A percentile compares a stretch with the other conserved stretches of the same genome.
phyloP scores from a whole-genome alignment of 2,797 vertebrate species.

The Pipistrellus nathusii region DNA sequence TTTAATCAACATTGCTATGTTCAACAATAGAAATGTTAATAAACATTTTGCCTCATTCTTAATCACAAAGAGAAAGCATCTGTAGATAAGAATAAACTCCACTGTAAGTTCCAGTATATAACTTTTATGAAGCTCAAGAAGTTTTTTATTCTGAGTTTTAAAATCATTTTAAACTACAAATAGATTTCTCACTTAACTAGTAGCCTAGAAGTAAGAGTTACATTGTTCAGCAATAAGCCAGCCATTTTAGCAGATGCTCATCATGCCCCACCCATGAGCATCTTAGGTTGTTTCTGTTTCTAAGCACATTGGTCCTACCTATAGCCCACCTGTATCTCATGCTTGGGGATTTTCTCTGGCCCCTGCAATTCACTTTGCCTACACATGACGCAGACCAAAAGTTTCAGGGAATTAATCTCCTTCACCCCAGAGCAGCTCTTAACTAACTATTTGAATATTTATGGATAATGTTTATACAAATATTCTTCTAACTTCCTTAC shows the following conservation, averaged over 20 bases:
- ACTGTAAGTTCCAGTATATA: neutral
- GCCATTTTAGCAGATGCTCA: neutral
- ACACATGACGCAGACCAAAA: neutral
- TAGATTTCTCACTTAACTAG: neutral
- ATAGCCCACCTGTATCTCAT: neutral
- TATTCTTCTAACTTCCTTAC: neutral
- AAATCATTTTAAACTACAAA: conserved; percentile 9
- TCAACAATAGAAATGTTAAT: neutral
- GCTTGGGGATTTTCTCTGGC: neutral
- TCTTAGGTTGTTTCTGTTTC: neutral
- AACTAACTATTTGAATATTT: neutral
- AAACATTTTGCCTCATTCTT: neutral
- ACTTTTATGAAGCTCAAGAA: neutral
- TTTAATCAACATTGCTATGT: neutral
- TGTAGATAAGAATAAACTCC: neutral
- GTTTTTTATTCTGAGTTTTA: neutral
- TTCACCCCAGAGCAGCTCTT: neutral
- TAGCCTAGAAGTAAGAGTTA: neutral
- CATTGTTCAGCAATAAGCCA: neutral
- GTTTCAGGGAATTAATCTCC: neutral
- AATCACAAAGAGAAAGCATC: neutral
- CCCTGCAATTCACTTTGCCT: neutral
- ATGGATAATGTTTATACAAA: neutral
- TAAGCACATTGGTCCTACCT: neutral
- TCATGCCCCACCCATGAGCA: too few relatives aligned